Conservation (phyloP, 2,888 invertebrate genomes). For the Phyto melanocephala region DNA sequence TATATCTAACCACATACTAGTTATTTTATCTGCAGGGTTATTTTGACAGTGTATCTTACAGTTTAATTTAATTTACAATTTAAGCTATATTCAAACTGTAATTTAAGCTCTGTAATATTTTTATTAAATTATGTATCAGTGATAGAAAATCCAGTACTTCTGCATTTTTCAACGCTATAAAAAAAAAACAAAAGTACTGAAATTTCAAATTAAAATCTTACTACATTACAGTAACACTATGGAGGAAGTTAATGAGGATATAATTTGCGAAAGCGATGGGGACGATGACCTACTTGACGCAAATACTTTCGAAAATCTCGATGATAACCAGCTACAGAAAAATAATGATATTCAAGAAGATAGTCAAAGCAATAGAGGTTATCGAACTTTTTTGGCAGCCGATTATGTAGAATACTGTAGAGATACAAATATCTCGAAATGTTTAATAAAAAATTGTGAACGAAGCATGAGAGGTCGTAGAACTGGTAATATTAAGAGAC, state of each 20-base stretch:
- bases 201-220: background rate
- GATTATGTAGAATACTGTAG: conserved; percentile 20
- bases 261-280: background rate
- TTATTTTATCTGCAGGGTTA: too few species aligned
- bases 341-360: background rate
- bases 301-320: background rate
- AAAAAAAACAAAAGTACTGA: background rate
- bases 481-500: conserved; percentile 23
- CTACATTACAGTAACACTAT: background rate
- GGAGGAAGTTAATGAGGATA: too few species aligned
- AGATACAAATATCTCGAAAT: conserved; percentile 17
- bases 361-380: background rate
- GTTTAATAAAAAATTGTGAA: conserved; percentile 35
- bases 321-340: background rate
- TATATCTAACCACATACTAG: too few species aligned
- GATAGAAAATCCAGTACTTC: too few species aligned
- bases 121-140: too few species aligned
- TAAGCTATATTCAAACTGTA: too few species aligned
- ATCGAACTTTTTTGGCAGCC: background rate
- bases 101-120: too few species aligned
- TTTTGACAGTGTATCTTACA: too few species aligned
- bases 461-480: background rate
- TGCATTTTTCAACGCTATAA: background rate
- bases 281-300: background rate
- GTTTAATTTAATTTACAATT: too few species aligned